Conservation (phyloP, 2,797 vertebrate genomes). For the Sebastes kiyomatsui region DNA sequence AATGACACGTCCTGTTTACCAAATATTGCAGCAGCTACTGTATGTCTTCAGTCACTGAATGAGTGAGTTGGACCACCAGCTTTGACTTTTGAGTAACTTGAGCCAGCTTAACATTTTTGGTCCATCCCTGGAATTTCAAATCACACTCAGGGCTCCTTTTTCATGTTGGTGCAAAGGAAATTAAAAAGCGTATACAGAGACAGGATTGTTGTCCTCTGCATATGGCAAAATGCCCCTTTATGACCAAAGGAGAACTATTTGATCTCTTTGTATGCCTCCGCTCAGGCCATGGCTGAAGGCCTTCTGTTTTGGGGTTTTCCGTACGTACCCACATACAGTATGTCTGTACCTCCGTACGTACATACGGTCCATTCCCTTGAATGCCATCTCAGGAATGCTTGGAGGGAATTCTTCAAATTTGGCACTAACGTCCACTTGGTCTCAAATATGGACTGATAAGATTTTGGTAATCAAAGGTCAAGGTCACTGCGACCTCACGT, state of each 20-base stretch:
- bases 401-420: no score
- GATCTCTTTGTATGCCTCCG: not conserved
- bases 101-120: not conserved
- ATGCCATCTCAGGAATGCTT: no score
- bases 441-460: no score
- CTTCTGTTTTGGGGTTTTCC: no score
- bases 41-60: not conserved
- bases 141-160: not conserved
- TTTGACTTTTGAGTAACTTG: not conserved
- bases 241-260: not conserved
- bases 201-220: not conserved
- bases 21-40: not conserved
- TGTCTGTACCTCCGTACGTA: no score
- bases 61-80: not conserved
- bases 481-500: no score
- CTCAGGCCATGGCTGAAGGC: no score
- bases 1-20: not conserved
- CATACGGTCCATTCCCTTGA: no score
- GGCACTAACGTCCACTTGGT: no score
- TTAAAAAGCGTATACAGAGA: not conserved
- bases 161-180: no score
- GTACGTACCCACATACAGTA: no score
- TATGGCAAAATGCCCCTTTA: not conserved
- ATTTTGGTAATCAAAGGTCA: no score
- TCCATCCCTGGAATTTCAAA: not conserved